These are phyloP conservation scores for Caenorhabditis sp. DNA, from an alignment of 2,888 invertebrate genomes.

Conservation along the genomic window DNA sequence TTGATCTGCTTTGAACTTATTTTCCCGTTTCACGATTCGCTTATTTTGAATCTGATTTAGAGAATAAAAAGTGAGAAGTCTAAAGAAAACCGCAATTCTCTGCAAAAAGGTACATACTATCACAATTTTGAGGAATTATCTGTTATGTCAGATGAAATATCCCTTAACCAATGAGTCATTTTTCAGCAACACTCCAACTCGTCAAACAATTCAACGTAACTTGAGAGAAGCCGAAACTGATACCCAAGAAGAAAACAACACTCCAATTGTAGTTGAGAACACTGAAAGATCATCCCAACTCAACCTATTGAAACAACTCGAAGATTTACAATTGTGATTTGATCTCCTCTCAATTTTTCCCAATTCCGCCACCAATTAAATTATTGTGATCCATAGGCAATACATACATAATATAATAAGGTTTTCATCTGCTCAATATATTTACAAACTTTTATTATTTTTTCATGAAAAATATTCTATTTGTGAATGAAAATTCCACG, in stretches of 20 bases:
- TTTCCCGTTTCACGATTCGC: too few species aligned
- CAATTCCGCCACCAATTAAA: not conserved
- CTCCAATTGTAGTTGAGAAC: not conserved
- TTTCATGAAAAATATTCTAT: not conserved
- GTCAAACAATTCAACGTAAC: constrained; percentile 20
- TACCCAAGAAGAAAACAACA: not conserved
- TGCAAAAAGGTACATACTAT: too few species aligned
- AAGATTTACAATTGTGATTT: constrained; percentile 34
- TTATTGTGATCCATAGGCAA: not conserved
- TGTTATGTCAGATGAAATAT: too few species aligned
- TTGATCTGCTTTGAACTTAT: too few species aligned
- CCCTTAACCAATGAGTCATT: too few species aligned
- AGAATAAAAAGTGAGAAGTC: too few species aligned
- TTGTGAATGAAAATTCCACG: not conserved
- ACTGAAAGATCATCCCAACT: constrained; percentile 19
- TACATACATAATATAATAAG: not conserved
- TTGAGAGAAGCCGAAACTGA: constrained; percentile 15
- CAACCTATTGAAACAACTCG: constrained; percentile 32
- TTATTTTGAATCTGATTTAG: too few species aligned
- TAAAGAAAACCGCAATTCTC: too few species aligned
- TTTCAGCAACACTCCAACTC: not conserved
- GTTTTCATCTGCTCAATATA: not conserved
- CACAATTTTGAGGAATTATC: too few species aligned
- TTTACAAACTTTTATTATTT: not conserved
- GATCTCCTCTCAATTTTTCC: not conserved